Base-by-base conservation (phyloP, 2,797 vertebrate genomes). In the Todus mexicanus region DNA sequence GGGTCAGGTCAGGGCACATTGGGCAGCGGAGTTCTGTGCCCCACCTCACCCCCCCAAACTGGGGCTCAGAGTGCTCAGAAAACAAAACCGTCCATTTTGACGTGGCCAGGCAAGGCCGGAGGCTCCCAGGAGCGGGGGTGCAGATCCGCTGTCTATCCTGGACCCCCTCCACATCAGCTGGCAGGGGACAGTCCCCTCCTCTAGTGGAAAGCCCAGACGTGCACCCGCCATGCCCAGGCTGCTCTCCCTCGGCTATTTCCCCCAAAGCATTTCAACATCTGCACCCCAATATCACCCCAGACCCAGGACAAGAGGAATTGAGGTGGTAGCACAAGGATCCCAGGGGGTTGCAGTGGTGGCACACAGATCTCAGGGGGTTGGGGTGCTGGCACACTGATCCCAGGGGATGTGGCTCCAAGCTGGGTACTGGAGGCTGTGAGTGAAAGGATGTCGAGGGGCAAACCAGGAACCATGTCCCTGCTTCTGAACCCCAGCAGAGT, bases 381-480 rank as follows among this genome's bases (percentile, higher is more conserved):
- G 37, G 15, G 25, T 47, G 42, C 48, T 59, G 42, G 48, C 56
- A 82, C 70, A 16, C 27, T 3, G 0, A 45, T 29, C 25, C 21
- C 38, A 29, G 26, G 19, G n/a, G 35, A 83, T 1, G 4, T 10
- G 40, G 50, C 1, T 2, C 5, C 7, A 16, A 5, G 31, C 37
- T 1, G 0, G 22, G 48, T 13, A 82, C 11, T 0, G 0, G 40
- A 25, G 12, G 31, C 31, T 75, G 59, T 31, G 65, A 76, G 45
- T 3, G 1, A 51, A 66, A 65, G 16, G 45, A 75, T n/a, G 42
- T 21, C 0, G 0, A 80, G 14, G 23, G 42, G 14, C 31, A 75
- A 65, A 45, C 3, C 37, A 47, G 56, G 35, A 8, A 40, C 10
- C 2, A 5, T 37, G 45, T 27, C 37, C 53, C 27, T 43, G 35